Evolutionary conservation across 2,797 vertebrate species (phyloP), one percentile per base, ranked within the genome.

Genomic region (Cyprinella venusta): DNA sequence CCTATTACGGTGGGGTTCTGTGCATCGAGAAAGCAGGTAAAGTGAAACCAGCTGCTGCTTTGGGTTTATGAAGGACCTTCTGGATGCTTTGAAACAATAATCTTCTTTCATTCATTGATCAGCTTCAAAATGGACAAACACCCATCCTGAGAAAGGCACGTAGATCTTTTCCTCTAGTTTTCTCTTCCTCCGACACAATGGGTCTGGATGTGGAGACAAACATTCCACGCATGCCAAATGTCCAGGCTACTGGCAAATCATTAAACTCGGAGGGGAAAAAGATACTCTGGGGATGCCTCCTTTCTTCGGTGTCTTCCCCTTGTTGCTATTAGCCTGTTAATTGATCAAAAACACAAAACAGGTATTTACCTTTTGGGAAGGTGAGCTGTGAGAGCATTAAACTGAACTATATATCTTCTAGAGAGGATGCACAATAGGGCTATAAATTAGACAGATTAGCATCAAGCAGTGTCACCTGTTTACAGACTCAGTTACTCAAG

Each of bases 171-270:
- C 26, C 82, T 92, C 87, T 86, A 82, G 88, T 92, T 91, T 88
- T 90, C 90, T 87, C 86, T 86, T 88, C 83, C 92, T 90, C 90
- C 86, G 89, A 93, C 92, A 94, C 93, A 95, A 94, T 94, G 93
- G 90, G 90, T 90, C 90, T 93, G 91, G 91, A 93, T 92, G 88
- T 92, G 91, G 90, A 92, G 89, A 93, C 93, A 94, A 94, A 94
- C 93, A 95, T 95, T 94, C 93, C 93, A 93, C 86, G 91, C 91
- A 95, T 95, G 92, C 94, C 94, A 90, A 93, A 94, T 93, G 91
- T 93, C 89, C 91, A 89, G 88, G 91, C 93, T 92, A 92, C 93
- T 92, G 93, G 94, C 91, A 80, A 95, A 95, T 95, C 93, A 95
- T 95, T 95, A 95, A 95, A 94, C 93, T 89, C 85, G 59, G 50